Percentiles rank a stretch among this genome's conserved stretches.
These are phyloP conservation scores for Rhinoderma darwinii DNA, from an alignment of 2,113 vertebrate genomes.

Conservation along the genomic window DNA sequence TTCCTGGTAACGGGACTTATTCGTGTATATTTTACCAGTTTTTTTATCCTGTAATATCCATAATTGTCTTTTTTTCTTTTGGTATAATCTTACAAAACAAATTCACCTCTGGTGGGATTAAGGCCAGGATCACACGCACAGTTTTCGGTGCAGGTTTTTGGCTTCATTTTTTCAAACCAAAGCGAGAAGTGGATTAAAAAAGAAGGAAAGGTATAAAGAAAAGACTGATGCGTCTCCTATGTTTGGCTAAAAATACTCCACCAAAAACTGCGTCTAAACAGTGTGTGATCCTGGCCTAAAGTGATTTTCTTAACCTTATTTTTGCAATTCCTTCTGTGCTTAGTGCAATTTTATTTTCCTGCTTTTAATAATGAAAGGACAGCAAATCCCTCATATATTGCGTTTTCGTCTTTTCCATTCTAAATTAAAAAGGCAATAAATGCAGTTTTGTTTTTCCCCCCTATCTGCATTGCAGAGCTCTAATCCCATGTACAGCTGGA, in stretches of 20 bases:
- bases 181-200: too few relatives aligned
- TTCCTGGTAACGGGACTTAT: not conserved
- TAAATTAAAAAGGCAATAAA: constrained; percentile 21
- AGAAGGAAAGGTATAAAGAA: too few relatives aligned
- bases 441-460: not conserved
- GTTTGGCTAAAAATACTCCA: too few relatives aligned
- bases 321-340: not conserved
- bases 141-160: too few relatives aligned
- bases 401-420: not conserved
- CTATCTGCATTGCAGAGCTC: constrained; percentile 17
- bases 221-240: too few relatives aligned
- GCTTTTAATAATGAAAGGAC: not conserved
- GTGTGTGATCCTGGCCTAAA: too few relatives aligned
- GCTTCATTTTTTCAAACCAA: too few relatives aligned
- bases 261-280: too few relatives aligned
- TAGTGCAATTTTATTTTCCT: not conserved
- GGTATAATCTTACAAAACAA: too few relatives aligned
- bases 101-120: too few relatives aligned
- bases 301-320: not conserved
- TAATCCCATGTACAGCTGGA: constrained; percentile 33
- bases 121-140: too few relatives aligned
- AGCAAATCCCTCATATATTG: not conserved
- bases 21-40: not conserved
- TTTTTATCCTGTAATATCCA: not conserved
- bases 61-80: too few relatives aligned